Evolutionary conservation across 2,888 invertebrate species (phyloP), one percentile per base, ranked within the genome.

Genomic region (Willowsia nigromaculata): DNA sequence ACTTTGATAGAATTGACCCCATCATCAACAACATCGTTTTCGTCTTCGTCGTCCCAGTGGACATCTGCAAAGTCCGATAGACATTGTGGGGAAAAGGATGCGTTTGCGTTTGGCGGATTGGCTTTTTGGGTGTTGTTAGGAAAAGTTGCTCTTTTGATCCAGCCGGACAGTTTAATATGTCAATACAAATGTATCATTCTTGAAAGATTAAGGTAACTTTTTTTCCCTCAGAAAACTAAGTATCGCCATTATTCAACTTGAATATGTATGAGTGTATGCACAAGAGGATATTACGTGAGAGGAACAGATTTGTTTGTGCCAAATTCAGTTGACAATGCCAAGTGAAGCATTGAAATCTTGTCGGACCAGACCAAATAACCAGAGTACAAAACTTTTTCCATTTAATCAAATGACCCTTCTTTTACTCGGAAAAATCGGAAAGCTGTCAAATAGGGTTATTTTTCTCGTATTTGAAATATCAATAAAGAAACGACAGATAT

Each of bases 271-370:
- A 71, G 78, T n/a, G n/a, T n/a, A n/a, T n/a, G 22, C 53, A 13
- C 18, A 40, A 78, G 33, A 47, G 82, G 37, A 9, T 1, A 68
- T 18, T 11, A 33, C 74, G 15, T 74, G 37, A 85, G 59, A 74
- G 76, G 33, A 85, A 78, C 11, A 85, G 76, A 85, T 85, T 85
- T 85, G 85, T 85, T 85, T 76, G 62, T 85, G 85, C 74, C 76
- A 81, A 87, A 81, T 81, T 81, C 78, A 85, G 80, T 87, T 87
- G 87, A 81, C 81, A 86, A 53, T 80, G 80, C 43, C 71, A 80
- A 87, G 68, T 87, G n/a, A 87, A 87, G 68, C 87, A 71, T 53
- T 27, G 87, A 87, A 87, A 87, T 87, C 87, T 87, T 87, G 87
- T 80, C 71, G 71, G 81, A 53, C 81, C 87, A 87, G 87, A 43